Percentiles rank a stretch among this genome's conserved stretches.
Evolutionary conservation across 2,888 invertebrate species (phyloP).

Genomic region (Masnerella sp.): DNA sequence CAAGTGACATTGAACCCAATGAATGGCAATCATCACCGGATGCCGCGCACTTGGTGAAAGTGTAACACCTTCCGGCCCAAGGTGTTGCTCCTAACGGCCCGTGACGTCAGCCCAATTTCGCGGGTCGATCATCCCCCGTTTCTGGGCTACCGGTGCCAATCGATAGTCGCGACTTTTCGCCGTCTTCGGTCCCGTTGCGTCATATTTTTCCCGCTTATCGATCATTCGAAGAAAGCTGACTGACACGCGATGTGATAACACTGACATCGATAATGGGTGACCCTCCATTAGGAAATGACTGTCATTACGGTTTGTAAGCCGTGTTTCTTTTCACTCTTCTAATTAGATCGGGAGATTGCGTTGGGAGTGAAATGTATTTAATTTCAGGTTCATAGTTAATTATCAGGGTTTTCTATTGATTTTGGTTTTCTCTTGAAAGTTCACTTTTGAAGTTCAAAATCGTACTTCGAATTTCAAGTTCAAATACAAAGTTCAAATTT

Average conservation of each 20-base stretch:
- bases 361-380: too few relatives aligned
- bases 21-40: constrained; percentile 71
- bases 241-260: constrained; percentile 41
- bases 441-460: too few relatives aligned
- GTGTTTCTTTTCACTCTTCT: constrained; percentile 19
- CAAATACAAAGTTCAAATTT: too few relatives aligned
- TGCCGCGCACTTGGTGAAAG: constrained; percentile 63
- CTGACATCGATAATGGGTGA: constrained; percentile 22
- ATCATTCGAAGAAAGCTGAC: constrained; percentile 16
- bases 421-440: too few relatives aligned
- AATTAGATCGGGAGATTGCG: too few relatives aligned
- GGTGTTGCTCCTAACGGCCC: too few relatives aligned
- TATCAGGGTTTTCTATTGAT: too few relatives aligned
- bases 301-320: constrained; percentile 16
- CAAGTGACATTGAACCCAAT: constrained; percentile 75
- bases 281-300: constrained; percentile 23
- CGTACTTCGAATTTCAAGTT: too few relatives aligned
- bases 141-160: too few relatives aligned
- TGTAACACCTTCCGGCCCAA: constrained; percentile 21
- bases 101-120: too few relatives aligned
- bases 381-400: too few relatives aligned
- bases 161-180: not conserved
- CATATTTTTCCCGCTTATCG: constrained; percentile 38
- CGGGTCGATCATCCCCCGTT: too few relatives aligned
- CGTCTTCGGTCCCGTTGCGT: constrained; percentile 22